These are phyloP conservation scores for Drosophila santomea DNA, from an alignment of 1,140 invertebrate species.

Conservation along the genomic window DNA sequence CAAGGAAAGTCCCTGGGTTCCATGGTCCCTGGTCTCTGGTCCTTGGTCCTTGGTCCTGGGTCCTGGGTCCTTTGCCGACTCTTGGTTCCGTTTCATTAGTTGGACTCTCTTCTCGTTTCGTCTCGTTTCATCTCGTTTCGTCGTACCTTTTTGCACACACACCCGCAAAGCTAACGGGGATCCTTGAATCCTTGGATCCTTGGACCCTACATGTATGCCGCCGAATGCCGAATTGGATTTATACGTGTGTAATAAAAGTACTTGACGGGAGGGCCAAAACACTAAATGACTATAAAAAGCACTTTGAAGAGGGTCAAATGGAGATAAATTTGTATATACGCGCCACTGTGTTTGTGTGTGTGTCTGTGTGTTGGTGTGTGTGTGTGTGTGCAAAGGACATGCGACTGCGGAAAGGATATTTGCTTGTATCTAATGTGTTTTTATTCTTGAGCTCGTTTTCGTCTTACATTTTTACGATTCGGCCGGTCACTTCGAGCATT, in stretches of 20 bases:
- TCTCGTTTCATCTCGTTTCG: conserved; percentile 54
- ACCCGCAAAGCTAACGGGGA: conserved; percentile 4
- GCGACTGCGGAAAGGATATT: conserved; percentile 75
- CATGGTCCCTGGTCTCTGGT: not conserved
- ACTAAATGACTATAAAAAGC: conserved; percentile 84
- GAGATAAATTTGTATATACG: conserved; percentile 81
- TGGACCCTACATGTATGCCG: conserved; percentile 41
- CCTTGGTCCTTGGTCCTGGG: not conserved
- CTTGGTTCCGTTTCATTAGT: conserved; percentile 79
- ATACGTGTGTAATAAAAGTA: conserved; percentile 84
- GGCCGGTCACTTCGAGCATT: conserved; percentile 66
- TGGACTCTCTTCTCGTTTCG: conserved; percentile 61
- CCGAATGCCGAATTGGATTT: conserved; percentile 82
- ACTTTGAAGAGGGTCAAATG: conserved; percentile 85
- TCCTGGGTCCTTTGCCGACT: conserved; percentile 17
- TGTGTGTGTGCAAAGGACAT: conserved; percentile 51
- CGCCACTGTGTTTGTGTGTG: conserved; percentile 14
- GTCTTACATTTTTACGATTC: conserved; percentile 81
- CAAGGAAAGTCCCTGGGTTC: conserved; percentile 33
- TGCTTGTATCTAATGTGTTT: conserved; percentile 83
- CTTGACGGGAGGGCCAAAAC: conserved; percentile 83
- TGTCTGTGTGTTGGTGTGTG: too few species aligned
- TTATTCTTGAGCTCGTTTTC: conserved; percentile 81
- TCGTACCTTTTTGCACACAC: conserved; percentile 40
- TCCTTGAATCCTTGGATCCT: conserved; percentile 18